A percentile compares a stretch with the other conserved stretches of the same genome.
Conservation (phyloP, 2,113 vertebrate species). For the Microtus ochrogaster region DNA sequence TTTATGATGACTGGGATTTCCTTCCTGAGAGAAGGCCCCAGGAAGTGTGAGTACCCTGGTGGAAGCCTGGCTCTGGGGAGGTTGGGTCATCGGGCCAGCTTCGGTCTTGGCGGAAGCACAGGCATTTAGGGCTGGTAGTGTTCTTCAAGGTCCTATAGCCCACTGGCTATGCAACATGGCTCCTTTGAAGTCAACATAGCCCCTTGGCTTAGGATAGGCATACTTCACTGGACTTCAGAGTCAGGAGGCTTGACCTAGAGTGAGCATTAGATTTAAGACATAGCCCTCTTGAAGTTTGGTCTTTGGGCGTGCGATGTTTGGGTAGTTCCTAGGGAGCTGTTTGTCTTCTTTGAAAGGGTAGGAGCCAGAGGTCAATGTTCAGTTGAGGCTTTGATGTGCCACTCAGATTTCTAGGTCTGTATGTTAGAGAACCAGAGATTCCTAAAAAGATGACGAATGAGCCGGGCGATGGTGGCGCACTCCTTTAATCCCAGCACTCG, state of each 20-base stretch:
- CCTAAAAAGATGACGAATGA: background rate
- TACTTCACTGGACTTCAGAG: background rate
- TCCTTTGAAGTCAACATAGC: background rate
- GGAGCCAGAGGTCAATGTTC: background rate
- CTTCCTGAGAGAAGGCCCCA: constrained; percentile 73
- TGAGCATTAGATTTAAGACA: background rate
- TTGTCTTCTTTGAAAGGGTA: background rate
- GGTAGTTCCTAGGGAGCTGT: background rate
- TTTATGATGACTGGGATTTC: constrained; percentile 79
- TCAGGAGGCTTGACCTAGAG: background rate
- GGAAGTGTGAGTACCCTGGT: constrained; percentile 64
- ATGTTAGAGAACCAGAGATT: background rate
- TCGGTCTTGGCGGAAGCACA: background rate
- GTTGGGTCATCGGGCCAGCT: background rate
- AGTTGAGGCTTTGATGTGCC: background rate
- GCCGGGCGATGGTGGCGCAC: no score
- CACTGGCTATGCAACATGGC: background rate
- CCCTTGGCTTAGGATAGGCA: constrained; percentile 14
- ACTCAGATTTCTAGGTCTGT: background rate
- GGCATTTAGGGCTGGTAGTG: background rate
- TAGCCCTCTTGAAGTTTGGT: background rate
- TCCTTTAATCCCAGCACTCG: no score
- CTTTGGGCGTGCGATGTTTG: background rate
- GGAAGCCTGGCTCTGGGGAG: constrained; percentile 15
- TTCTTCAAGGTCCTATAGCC: background rate